Evolutionary conservation across 1,140 invertebrate genomes (phyloP).

Genomic region (Limonius californicus): DNA sequence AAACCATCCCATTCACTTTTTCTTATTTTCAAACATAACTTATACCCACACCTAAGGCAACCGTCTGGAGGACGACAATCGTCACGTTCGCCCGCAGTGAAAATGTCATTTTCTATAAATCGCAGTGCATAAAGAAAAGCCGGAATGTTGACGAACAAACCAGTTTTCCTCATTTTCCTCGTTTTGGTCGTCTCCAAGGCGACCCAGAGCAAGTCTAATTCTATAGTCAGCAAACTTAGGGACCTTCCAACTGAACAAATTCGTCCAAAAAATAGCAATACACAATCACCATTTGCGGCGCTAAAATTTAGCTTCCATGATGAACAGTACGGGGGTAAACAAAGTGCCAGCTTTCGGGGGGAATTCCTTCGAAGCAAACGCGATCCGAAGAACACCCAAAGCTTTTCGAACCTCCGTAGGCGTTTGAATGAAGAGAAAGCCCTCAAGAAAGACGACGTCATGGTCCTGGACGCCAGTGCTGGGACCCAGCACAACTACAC

Average conservation of each 20-base stretch:
- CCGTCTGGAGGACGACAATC: background rate
- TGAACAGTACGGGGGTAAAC: background rate
- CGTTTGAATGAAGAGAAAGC: constrained; percentile 33
- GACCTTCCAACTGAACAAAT: constrained; percentile 3
- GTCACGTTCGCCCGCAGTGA: background rate
- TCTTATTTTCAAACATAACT: background rate
- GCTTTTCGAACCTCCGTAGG: constrained; percentile 26
- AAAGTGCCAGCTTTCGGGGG: background rate
- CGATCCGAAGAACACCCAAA: background rate
- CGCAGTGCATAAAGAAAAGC: background rate
- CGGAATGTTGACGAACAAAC: background rate
- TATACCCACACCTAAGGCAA: background rate
- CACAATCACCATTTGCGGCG: background rate
- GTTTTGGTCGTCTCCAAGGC: too few relatives aligned
- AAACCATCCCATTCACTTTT: constrained; percentile 2
- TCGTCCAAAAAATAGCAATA: constrained; percentile 5
- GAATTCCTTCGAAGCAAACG: background rate
- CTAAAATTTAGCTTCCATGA: background rate
- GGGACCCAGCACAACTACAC: constrained; percentile 33
- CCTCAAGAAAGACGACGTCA: constrained; percentile 28
- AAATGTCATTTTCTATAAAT: background rate
- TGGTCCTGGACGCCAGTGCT: constrained; percentile 32
- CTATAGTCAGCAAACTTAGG: background rate
- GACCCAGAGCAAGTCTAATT: too few relatives aligned
- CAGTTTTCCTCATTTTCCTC: background rate